Evolutionary conservation across 2,797 vertebrate species (phyloP).

Genomic region (Hoplostethus mediterraneus): DNA sequence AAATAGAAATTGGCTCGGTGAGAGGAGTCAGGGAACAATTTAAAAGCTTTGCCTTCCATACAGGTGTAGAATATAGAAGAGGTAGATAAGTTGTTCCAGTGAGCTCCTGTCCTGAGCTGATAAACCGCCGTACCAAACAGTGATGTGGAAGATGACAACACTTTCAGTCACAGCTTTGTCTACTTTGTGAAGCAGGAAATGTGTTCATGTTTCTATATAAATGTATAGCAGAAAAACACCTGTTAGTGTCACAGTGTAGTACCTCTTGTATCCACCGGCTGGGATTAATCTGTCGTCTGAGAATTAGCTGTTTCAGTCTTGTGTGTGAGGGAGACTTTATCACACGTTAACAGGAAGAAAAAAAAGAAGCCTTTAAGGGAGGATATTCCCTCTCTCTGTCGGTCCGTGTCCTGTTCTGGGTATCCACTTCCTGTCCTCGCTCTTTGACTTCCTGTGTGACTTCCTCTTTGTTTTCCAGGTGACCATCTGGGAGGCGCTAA

Average conservation of each 20-base stretch:
- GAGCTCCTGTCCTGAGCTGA: too few relatives aligned
- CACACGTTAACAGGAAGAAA: conserved; percentile 32
- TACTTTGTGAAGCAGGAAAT: too few relatives aligned
- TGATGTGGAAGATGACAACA: too few relatives aligned
- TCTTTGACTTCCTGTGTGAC: neutral
- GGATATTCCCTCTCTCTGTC: neutral
- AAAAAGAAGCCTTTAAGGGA: conserved; percentile 6
- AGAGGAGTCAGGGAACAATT: conserved; percentile 49
- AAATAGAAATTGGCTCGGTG: conserved; percentile 52
- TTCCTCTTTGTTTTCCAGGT: conserved; percentile 82
- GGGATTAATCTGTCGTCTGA: conserved; percentile 21
- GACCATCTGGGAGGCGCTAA: conserved; percentile 98
- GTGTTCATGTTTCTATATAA: too few relatives aligned
- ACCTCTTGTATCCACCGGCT: neutral
- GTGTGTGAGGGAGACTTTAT: conserved; percentile 12
- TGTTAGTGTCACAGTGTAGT: neutral
- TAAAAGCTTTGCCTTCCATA: conserved; percentile 27
- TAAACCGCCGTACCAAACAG: too few relatives aligned
- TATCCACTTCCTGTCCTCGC: conserved; percentile 18
- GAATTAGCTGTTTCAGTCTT: conserved; percentile 17
- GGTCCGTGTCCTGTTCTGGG: neutral
- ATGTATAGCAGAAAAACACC: neutral
- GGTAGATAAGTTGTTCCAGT: neutral
- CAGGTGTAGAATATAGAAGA: conserved; percentile 16
- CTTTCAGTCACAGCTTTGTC: too few relatives aligned